Base-by-base conservation (phyloP, 1,140 invertebrate genomes). In the Polypedilum pembai region DNA sequence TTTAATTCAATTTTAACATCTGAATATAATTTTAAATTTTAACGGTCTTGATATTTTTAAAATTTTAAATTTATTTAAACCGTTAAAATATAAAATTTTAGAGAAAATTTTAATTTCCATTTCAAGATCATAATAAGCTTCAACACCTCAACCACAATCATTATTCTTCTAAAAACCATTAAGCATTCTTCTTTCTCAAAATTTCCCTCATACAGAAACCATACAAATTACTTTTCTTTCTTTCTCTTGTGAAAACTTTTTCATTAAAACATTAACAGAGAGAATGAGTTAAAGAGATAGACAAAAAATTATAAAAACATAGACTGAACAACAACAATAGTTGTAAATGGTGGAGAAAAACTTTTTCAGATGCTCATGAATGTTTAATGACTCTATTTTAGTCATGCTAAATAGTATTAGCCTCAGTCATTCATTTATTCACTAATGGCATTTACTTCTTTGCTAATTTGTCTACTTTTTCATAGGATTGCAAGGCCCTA, bases 401-500 rank as follows among this genome's bases (percentile, higher is more conserved):
- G 24, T 33, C 24, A 33, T 33, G 24, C 24, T 33, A 33, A n/a
- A 33, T 33, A 5, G 2, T 33, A 5, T 33, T 33, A 33, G n/a
- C n/a, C 5, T 33, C 24, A 33, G 24, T 33, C 24, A 33, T 33
- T 33, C 24, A 33, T 33, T 33, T 33, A 33, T 33, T 33, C 24
- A 33, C 24, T 33, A 33, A 33, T 33, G 24, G 24, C 5, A 33
- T 33, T 33, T 33, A 33, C 24, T 33, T 74, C 33, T 66, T n/a
- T 18, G 4, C 76, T 79, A 77, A 66, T 73, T 88, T 87, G 82
- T 88, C 17, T 66, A 8, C 18, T 8, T 66, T 66, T 66, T n/a
- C 78, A 85, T 91, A 81, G 92, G 93, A 74, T 91, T 92, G 0
- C 92, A 92, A 78, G 94, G 93, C 41, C 82, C 86, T 17, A 86